phyloP scores from a whole-genome alignment of 2,888 invertebrate genomes.

The Megaustenia siamemsis region DNA sequence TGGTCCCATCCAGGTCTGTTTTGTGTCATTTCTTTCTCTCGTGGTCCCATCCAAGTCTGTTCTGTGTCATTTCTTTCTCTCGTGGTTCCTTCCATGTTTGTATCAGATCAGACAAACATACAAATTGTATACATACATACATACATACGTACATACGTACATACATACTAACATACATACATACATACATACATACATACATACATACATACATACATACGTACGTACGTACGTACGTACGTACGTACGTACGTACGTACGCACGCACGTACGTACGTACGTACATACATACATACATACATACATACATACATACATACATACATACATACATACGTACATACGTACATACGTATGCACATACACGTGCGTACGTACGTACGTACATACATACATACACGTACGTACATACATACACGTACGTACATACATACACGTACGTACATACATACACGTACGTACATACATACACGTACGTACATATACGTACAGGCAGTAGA shows the following conservation, averaged over 20 bases:
- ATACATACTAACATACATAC: background rate
- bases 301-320: background rate
- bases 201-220: background rate
- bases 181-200: background rate
- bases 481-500: too few species aligned
- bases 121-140: background rate
- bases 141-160: background rate
- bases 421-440: background rate
- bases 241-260: background rate
- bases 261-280: background rate
- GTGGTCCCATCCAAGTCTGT: too few species aligned
- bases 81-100: too few species aligned
- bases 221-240: constrained; percentile 9
- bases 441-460: background rate
- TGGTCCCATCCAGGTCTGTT: too few species aligned
- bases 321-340: background rate
- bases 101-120: background rate
- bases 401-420: background rate
- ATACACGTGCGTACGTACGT: background rate
- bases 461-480: too few species aligned
- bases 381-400: background rate
- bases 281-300: background rate
- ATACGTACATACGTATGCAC: constrained; percentile 9
- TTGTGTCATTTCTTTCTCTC: too few species aligned
- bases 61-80: too few species aligned